phyloP scores from a whole-genome alignment of 2,797 vertebrate species.

The Luscinia megarhynchos region DNA sequence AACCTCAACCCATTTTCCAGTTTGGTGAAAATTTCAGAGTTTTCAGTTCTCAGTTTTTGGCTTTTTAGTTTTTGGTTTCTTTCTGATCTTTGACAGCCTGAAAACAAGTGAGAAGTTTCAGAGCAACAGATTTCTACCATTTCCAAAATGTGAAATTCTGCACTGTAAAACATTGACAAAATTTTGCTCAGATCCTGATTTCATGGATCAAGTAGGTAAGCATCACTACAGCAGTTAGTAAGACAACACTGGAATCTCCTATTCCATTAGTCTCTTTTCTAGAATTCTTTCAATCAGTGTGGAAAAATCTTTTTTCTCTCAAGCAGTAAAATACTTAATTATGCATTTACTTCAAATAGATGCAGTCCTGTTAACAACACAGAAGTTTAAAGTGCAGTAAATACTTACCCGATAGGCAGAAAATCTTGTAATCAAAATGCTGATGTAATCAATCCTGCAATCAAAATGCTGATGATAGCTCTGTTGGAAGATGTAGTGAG shows the following conservation, averaged over 20 bases:
- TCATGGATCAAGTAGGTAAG: neutral
- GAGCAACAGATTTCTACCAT: conserved; percentile 34
- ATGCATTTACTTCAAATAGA: neutral
- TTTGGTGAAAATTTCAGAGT: neutral
- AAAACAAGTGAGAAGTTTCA: conserved; percentile 11
- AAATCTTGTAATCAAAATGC: neutral
- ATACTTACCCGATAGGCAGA: neutral
- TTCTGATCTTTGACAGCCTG: conserved; percentile 22
- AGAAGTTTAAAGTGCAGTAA: neutral
- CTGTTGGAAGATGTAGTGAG: neutral
- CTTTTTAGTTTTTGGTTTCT: neutral
- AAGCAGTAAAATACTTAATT: neutral
- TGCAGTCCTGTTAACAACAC: neutral
- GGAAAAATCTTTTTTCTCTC: neutral
- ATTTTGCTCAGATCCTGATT: neutral
- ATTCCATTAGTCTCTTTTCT: neutral
- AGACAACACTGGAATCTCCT: neutral
- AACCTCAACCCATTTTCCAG: neutral
- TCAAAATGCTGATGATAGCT: neutral
- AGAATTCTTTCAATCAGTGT: neutral
- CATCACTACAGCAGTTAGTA: neutral
- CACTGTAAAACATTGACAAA: neutral
- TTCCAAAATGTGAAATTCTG: conserved; percentile 32
- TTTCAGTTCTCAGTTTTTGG: neutral
- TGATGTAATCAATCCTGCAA: neutral